Conservation (phyloP, 2,797 vertebrate genomes). For the Chaetophractus vellerosus region DNA sequence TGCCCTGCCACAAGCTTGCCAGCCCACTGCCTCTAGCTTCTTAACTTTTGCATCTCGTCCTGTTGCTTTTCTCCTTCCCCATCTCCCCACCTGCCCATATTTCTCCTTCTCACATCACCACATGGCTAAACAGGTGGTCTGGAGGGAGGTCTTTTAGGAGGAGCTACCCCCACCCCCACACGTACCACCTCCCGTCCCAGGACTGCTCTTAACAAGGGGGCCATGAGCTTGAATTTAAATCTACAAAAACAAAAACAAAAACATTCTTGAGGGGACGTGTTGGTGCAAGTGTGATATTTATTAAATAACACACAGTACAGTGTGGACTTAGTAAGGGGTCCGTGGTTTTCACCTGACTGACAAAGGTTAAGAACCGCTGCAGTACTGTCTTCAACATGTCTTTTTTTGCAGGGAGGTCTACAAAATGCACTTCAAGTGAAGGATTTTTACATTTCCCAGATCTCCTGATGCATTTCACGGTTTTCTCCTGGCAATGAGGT, state of each 20-base stretch:
- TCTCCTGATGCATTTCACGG: constrained; percentile 7
- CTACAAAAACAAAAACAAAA: too few relatives aligned
- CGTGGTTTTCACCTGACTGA: too few relatives aligned
- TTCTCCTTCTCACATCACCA: not conserved
- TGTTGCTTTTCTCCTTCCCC: not conserved
- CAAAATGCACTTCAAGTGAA: constrained; percentile 43
- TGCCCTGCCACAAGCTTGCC: not conserved
- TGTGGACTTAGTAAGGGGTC: too few relatives aligned
- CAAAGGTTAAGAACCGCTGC: too few relatives aligned
- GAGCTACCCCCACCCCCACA: not conserved
- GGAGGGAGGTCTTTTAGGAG: not conserved
- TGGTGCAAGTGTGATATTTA: too few relatives aligned
- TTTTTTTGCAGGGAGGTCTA: not conserved
- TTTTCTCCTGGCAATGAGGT: constrained; percentile 56
- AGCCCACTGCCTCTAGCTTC: not conserved
- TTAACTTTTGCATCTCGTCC: not conserved
- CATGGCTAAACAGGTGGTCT: not conserved
- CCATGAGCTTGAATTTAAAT: too few relatives aligned
- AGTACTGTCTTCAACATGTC: not conserved
- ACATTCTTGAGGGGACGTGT: too few relatives aligned
- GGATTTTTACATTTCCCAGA: constrained; percentile 63
- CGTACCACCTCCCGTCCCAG: not conserved
- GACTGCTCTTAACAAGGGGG: not conserved
- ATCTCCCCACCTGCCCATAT: not conserved
- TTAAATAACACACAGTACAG: too few relatives aligned